Evolutionary conservation across 2,797 vertebrate genomes (phyloP).

Genomic region (Parauchenoglanis punctatus): DNA sequence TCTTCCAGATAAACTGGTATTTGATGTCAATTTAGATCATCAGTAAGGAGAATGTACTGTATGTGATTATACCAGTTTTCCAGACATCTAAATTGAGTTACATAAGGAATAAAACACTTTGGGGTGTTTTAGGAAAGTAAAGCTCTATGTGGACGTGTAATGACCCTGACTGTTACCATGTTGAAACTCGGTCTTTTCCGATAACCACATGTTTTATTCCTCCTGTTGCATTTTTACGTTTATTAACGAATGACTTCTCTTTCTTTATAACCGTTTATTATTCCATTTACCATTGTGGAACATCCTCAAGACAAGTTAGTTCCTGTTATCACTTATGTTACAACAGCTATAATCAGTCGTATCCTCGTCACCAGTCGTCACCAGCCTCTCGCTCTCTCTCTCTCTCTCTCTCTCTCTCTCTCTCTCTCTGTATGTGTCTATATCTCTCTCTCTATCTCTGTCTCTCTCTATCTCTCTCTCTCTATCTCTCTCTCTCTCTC

Average conservation of each 20-base stretch:
- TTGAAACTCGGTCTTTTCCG: background rate
- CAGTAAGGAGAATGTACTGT: background rate
- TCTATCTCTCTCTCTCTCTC: no score
- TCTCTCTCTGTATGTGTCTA: no score
- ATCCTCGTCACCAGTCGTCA: no score
- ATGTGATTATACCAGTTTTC: background rate
- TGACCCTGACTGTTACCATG: background rate
- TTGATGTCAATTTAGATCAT: background rate
- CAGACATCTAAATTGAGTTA: background rate
- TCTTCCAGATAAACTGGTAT: background rate
- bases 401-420: no score
- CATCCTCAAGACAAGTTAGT: background rate
- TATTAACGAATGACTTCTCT: background rate
- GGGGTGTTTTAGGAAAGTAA: background rate
- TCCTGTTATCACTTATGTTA: background rate
- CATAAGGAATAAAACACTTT: background rate
- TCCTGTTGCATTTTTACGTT: background rate
- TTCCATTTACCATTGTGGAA: background rate
- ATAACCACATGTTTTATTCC: background rate
- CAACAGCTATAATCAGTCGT: background rate
- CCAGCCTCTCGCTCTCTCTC: no score
- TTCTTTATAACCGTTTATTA: background rate
- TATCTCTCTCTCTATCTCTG: no score
- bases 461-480: no score
- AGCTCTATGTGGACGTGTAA: background rate